Percentiles rank a stretch among this genome's conserved stretches.
Conservation (phyloP, 2,888 invertebrate species). For the Hirtodrosophila cameraria region DNA sequence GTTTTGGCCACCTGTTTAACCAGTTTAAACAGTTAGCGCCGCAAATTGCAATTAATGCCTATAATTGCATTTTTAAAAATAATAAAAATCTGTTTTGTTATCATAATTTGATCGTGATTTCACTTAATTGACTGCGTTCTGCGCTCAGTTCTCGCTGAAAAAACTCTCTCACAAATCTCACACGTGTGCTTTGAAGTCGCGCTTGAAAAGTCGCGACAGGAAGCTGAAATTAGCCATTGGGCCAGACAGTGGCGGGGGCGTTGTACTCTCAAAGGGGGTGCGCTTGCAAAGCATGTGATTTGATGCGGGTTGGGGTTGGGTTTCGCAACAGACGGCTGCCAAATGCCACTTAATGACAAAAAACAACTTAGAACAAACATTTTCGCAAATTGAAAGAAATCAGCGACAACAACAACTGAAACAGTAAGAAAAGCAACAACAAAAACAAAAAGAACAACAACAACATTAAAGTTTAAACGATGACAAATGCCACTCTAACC, state of each 20-base stretch:
- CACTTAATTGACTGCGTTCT: slow-evolving; percentile 41
- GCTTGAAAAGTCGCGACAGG: slow-evolving; percentile 47
- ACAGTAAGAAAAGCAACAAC: slow-evolving; percentile 65
- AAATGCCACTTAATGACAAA: slow-evolving; percentile 66
- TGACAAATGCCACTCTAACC: slow-evolving; percentile 73
- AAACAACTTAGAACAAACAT: slow-evolving; percentile 64
- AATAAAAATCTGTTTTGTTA: slow-evolving; percentile 41
- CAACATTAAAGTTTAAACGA: slow-evolving; percentile 59
- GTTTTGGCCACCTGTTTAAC: slow-evolving; percentile 44
- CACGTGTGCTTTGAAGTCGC: slow-evolving; percentile 29
- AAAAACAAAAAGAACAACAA: slow-evolving; percentile 12
- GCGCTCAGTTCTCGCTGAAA: slow-evolving; percentile 9
- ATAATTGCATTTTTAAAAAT: slow-evolving; percentile 64
- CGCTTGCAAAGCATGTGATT: too few relatives aligned
- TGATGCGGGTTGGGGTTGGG: too few relatives aligned
- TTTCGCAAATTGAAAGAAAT: slow-evolving; percentile 74
- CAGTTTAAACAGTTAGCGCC: slow-evolving; percentile 31
- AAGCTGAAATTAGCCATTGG: slow-evolving; percentile 53
- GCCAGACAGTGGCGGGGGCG: neutral
- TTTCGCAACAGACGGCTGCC: slow-evolving; percentile 25
- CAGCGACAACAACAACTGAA: slow-evolving; percentile 54
- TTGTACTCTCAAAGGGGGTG: too few relatives aligned
- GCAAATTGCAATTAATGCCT: slow-evolving; percentile 48
- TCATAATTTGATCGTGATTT: slow-evolving; percentile 67
- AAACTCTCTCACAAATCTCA: neutral